Evolutionary conservation across 2,113 vertebrate genomes (phyloP).

Genomic region (Rhinoderma darwinii): DNA sequence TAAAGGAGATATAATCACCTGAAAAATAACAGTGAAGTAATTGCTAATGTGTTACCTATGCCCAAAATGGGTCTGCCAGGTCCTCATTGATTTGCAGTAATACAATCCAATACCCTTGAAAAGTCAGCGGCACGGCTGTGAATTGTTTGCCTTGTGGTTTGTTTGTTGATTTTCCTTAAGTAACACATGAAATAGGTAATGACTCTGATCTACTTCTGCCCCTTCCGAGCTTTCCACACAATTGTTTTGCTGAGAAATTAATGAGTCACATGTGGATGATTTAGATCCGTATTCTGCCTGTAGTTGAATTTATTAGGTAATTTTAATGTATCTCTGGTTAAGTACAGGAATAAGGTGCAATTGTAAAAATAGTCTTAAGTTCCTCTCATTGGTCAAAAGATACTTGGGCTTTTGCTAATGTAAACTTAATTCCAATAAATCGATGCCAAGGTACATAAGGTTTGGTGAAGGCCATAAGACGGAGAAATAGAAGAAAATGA

Average conservation of each 20-base stretch:
- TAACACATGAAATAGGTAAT: slow-evolving; percentile 59
- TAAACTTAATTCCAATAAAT: slow-evolving; percentile 53
- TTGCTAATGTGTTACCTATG: slow-evolving; percentile 38
- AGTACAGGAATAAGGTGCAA: slow-evolving; percentile 58
- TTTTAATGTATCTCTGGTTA: slow-evolving; percentile 55
- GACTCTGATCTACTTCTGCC: slow-evolving; percentile 24
- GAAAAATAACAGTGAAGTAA: neutral
- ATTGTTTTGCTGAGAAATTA: slow-evolving; percentile 38
- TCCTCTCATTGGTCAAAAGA: slow-evolving; percentile 38
- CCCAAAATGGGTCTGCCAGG: slow-evolving; percentile 41
- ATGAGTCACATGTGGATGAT: slow-evolving; percentile 57
- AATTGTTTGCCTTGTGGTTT: slow-evolving; percentile 56
- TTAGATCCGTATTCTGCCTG: slow-evolving; percentile 40
- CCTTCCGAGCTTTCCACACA: slow-evolving; percentile 40
- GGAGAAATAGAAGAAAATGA: neutral
- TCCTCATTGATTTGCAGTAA: slow-evolving; percentile 45
- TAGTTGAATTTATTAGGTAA: slow-evolving; percentile 48
- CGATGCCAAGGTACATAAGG: slow-evolving; percentile 14
- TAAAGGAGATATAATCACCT: neutral
- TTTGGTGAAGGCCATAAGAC: neutral
- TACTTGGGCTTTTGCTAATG: slow-evolving; percentile 45
- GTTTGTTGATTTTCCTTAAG: slow-evolving; percentile 59
- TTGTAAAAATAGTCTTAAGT: slow-evolving; percentile 46
- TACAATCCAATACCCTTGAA: slow-evolving; percentile 60
- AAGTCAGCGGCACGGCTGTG: slow-evolving; percentile 53